Base-by-base conservation (phyloP, 2,888 invertebrate species). In the Yponomeuta malinellus region DNA sequence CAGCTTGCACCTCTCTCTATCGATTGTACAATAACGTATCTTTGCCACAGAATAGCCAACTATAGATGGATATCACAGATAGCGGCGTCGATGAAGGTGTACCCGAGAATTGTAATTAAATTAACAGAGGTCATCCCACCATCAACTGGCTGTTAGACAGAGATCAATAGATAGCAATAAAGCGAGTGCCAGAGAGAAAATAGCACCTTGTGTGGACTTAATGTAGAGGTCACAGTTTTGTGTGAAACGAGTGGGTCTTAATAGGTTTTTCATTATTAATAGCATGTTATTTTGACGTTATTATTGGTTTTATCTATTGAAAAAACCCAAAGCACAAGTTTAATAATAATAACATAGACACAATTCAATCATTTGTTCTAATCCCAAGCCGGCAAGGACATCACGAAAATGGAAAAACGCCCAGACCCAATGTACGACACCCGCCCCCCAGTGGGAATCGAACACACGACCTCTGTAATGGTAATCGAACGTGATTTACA, bases 51-150 rank as follows among this genome's bases (percentile, higher is more conserved):
- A 67, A 67, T 6, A 65, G 12, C 29, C 29, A 72, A 77, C 76
- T 76, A 81, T 81, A 83, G 81, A 83, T 83, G 81, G 77, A 79
- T 59, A 59, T 59, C 52, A 78, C 79, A 78, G 75, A 79, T 80
- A 81, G 81, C 80, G 75, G 77, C 74, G 73, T 72, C 77, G 76
- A 78, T 76, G 81, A 80, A 79, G 79, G 79, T 79, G 78, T 78
- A 78, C 75, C 78, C 76, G 73, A 79, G 79, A 83, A 80, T 80
- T 81, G 79, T 88, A 87, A 89, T 89, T 89, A 88, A 88, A 89
- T 89, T 87, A 89, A 83, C 82, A 76, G 76, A 80, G 74, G 75
- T 76, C 76, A 77, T 75, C 72, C 23, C 68, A 15, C n/a, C 68
- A 74, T 76, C 85, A 84, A 80, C 85, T 84, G 83, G 65, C 70